Evolutionary conservation across 2,888 invertebrate species (phyloP).

Genomic region (Tenodera sinensis): DNA sequence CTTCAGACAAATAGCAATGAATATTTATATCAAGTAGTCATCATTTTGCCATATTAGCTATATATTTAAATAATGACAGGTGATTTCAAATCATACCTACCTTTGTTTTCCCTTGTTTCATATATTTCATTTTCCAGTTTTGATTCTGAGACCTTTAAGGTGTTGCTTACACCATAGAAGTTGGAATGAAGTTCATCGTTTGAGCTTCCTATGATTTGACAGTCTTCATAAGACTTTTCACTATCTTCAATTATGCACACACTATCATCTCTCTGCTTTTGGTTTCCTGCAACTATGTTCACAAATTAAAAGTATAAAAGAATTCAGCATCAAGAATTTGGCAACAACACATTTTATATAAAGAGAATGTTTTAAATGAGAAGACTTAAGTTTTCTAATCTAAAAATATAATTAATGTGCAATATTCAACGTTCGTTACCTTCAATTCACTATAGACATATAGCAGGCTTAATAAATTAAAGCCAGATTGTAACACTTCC

Average conservation of each 20-base stretch:
- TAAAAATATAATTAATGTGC: no score
- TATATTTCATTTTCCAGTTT: background rate
- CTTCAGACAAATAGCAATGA: background rate
- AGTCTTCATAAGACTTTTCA: background rate
- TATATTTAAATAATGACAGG: no score
- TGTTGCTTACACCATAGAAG: background rate
- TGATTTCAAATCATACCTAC: background rate
- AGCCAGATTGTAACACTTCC: no score
- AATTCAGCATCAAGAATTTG: no score
- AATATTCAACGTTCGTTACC: no score
- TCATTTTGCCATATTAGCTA: no score
- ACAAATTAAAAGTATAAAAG: background rate
- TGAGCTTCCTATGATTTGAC: background rate
- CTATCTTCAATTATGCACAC: background rate
- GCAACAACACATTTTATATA: no score
- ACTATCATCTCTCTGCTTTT: background rate
- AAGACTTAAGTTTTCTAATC: no score
- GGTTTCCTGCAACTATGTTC: background rate
- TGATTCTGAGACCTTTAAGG: background rate
- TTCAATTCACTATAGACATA: no score
- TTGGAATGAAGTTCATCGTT: background rate
- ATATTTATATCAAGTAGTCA: no score
- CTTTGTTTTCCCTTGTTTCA: background rate
- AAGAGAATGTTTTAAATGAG: no score
- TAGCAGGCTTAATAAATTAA: no score